Percentiles rank a stretch among this genome's conserved stretches.
Evolutionary conservation across 2,888 invertebrate species (phyloP).

Genomic region (Holacanthella duospinosa): DNA sequence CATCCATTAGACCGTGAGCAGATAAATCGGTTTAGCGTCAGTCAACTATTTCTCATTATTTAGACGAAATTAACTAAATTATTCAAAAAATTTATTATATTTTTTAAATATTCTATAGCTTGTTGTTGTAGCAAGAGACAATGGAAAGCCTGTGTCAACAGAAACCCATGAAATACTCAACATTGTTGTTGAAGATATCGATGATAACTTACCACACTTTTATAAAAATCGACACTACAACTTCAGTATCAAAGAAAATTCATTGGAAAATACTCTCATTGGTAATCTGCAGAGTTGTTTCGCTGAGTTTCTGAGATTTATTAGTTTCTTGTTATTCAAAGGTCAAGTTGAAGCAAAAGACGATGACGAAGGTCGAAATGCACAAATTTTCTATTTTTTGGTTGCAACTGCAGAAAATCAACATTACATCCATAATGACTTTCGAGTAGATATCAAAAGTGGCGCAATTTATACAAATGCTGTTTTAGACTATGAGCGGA

Average conservation of each 20-base stretch:
- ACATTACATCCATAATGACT: slow-evolving; percentile 52
- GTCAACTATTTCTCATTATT: slow-evolving; percentile 12
- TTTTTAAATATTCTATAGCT: slow-evolving; percentile 29
- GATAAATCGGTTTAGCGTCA: slow-evolving; percentile 54
- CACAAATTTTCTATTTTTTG: slow-evolving; percentile 73
- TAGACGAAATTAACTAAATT: neutral
- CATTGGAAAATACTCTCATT: slow-evolving; percentile 30
- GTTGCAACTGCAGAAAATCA: slow-evolving; percentile 45
- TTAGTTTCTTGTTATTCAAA: slow-evolving; percentile 33
- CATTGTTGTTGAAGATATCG: slow-evolving; percentile 39
- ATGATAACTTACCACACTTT: slow-evolving; percentile 39
- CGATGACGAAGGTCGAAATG: slow-evolving; percentile 67
- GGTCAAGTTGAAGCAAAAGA: slow-evolving; percentile 64
- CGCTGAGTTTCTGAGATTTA: neutral
- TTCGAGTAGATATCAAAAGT: slow-evolving; percentile 65
- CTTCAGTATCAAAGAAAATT: slow-evolving; percentile 33
- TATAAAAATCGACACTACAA: slow-evolving; percentile 17
- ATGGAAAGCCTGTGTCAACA: slow-evolving; percentile 39
- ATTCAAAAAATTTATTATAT: neutral
- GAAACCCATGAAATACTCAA: slow-evolving; percentile 40
- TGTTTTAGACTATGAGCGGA: slow-evolving; percentile 69
- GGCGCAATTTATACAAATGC: slow-evolving; percentile 69
- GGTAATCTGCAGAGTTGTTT: slow-evolving; percentile 11
- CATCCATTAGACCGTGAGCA: slow-evolving; percentile 37
- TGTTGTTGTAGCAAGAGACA: slow-evolving; percentile 40